phyloP scores from a whole-genome alignment of 2,888 invertebrate species.

The Cephus pulcher region DNA sequence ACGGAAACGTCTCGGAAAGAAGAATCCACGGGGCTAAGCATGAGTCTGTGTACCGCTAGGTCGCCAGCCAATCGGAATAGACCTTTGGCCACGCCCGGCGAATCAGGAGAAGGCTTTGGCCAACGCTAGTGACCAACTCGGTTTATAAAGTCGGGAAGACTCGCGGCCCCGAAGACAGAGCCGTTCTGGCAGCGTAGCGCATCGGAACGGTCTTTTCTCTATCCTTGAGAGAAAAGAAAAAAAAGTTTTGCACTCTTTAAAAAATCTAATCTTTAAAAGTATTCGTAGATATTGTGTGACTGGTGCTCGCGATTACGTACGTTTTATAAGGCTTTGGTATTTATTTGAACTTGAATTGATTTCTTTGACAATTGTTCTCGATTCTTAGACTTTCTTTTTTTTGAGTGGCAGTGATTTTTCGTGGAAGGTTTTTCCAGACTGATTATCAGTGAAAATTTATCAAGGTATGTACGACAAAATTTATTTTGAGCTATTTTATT shows the following conservation, averaged over 20 bases:
- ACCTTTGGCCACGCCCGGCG: slow-evolving; percentile 33
- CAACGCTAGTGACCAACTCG: slow-evolving; percentile 47
- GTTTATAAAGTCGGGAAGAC: slow-evolving; percentile 65
- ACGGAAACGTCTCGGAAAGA: slow-evolving; percentile 18
- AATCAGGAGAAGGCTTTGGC: slow-evolving; percentile 33
- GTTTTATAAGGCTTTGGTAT: background rate
- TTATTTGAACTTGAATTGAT: background rate
- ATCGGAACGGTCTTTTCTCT: slow-evolving; percentile 53
- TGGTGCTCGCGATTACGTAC: background rate
- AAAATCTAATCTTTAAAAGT: slow-evolving; percentile 4
- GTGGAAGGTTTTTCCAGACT: background rate
- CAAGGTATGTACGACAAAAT: background rate
- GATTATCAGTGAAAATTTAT: background rate
- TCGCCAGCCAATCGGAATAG: slow-evolving; percentile 38
- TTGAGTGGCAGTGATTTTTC: background rate
- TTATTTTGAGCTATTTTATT: background rate
- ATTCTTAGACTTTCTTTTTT: background rate
- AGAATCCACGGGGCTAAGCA: slow-evolving; percentile 8
- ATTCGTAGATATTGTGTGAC: background rate
- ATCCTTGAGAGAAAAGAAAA: slow-evolving; percentile 1
- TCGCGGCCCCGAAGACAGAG: slow-evolving; percentile 63
- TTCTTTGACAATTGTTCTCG: background rate
- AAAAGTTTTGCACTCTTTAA: background rate
- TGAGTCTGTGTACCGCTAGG: slow-evolving; percentile 50
- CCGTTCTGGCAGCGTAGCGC: slow-evolving; percentile 63